Evolutionary conservation across 1,140 invertebrate genomes (phyloP).

Genomic region (Laodelphax striatellus): DNA sequence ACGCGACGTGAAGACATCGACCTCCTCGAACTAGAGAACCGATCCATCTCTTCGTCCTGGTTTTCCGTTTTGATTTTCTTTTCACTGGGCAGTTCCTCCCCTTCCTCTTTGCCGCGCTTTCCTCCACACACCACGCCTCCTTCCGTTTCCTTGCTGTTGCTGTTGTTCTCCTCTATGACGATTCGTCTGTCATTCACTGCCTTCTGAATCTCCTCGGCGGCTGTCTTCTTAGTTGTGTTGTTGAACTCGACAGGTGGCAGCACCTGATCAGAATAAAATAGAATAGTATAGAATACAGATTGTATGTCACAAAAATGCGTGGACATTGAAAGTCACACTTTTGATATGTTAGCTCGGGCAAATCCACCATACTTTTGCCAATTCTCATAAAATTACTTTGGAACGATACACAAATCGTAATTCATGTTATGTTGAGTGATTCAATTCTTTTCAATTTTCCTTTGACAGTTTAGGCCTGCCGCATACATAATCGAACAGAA

Average conservation of each 20-base stretch:
- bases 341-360: too few relatives aligned
- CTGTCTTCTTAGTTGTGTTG: constrained; percentile 16
- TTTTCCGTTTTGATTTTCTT: constrained; percentile 33
- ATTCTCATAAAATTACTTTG: too few relatives aligned
- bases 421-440: too few relatives aligned
- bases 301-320: too few relatives aligned
- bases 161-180: constrained; percentile 1
- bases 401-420: too few relatives aligned
- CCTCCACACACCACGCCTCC: neutral
- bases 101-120: constrained; percentile 17
- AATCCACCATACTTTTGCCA: too few relatives aligned
- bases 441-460: too few relatives aligned
- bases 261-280: constrained; percentile 10
- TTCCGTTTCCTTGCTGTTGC: constrained; percentile 5
- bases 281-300: too few relatives aligned
- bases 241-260: constrained; percentile 7
- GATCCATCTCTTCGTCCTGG: constrained; percentile 40
- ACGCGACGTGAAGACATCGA: constrained; percentile 39
- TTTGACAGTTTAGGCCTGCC: too few relatives aligned
- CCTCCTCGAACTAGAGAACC: constrained; percentile 33
- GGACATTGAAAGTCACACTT: too few relatives aligned
- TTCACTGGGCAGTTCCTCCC: constrained; percentile 19
- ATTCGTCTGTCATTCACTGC: neutral
- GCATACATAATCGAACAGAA: too few relatives aligned
- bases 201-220: constrained; percentile 8